Conservation (phyloP, 2,888 invertebrate species). For the Andrena bucephala region DNA sequence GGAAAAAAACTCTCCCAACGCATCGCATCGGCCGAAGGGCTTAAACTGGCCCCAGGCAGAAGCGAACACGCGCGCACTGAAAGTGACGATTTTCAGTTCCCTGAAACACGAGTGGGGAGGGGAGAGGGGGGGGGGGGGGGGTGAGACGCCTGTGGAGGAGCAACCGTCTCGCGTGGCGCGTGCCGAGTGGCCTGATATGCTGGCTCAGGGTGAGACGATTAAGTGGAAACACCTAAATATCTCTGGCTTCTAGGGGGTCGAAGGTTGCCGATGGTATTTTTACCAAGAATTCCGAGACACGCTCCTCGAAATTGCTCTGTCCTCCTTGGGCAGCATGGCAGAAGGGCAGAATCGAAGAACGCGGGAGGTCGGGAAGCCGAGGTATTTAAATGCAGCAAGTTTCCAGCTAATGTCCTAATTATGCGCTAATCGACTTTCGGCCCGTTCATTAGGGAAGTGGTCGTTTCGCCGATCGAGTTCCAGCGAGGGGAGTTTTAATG, state of each 20-base stretch:
- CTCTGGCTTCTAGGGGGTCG: no score
- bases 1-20: constrained; percentile 54
- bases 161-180: no score
- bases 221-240: no score
- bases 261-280: no score
- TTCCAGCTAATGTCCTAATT: constrained; percentile 52
- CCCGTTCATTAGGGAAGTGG: constrained; percentile 30
- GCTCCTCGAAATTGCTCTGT: neutral
- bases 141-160: no score
- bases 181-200: no score
- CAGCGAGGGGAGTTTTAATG: constrained; percentile 33
- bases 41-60: constrained; percentile 33
- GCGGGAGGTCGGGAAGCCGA: neutral
- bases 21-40: constrained; percentile 53
- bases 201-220: no score
- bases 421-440: constrained; percentile 56
- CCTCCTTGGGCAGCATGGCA: neutral
- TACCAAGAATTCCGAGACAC: neutral
- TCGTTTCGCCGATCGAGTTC: constrained; percentile 48
- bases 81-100: constrained; percentile 1
- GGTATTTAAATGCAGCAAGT: constrained; percentile 43
- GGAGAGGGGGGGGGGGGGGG: no score
- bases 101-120: neutral
- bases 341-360: neutral
- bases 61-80: neutral